These are phyloP conservation scores for human (Homo sapiens) DNA, from an alignment of 2,113 vertebrate genomes.

Conservation along the genomic window GRCh38 chr4:134496501-134497000, in stretches of 20 bases:
- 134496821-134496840: background rate
- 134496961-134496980: background rate
- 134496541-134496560: too few species aligned
- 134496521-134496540: too few species aligned
- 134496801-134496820: background rate
- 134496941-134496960: background rate
- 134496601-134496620: too few species aligned
- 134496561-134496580: too few species aligned
- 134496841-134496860: background rate
- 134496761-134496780: background rate
- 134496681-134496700: background rate
- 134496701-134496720: background rate
- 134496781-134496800: background rate
- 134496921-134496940: background rate
- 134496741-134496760: background rate
- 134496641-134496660: too few species aligned
- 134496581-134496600: too few species aligned
- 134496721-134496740: background rate
- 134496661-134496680: too few species aligned
- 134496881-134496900: background rate
- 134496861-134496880: accelerated
- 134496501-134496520: too few species aligned
- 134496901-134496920: background rate
- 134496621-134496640: too few species aligned
- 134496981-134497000: background rate